These are phyloP conservation scores for Rhizomys pruinosus DNA, from an alignment of 2,113 vertebrate genomes.

Conservation along the genomic window DNA sequence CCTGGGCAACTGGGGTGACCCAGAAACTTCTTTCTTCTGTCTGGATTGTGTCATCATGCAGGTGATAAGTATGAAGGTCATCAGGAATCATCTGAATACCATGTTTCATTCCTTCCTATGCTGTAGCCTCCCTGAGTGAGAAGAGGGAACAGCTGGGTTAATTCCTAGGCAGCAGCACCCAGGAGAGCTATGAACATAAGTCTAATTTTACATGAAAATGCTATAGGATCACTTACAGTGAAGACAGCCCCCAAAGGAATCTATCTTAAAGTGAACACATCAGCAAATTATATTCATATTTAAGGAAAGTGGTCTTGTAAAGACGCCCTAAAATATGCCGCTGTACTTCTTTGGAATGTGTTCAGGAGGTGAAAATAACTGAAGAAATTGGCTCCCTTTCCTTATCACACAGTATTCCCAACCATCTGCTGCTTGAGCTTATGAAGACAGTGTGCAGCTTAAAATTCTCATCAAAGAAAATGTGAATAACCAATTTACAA, in stretches of 20 bases:
- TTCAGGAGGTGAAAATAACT: slow-evolving; percentile 70
- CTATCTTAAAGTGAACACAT: slow-evolving; percentile 64
- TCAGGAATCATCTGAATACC: slow-evolving; percentile 30
- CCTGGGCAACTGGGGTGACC: background rate
- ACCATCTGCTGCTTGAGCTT: slow-evolving; percentile 72
- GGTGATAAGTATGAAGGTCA: background rate
- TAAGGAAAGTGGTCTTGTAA: slow-evolving; percentile 62
- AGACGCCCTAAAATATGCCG: slow-evolving; percentile 70
- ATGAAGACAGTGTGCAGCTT: slow-evolving; percentile 48
- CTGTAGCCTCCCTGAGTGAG: background rate
- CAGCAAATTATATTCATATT: slow-evolving; percentile 66
- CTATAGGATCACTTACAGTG: slow-evolving; percentile 38
- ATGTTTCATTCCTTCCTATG: slow-evolving; percentile 16
- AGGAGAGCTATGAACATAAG: slow-evolving; percentile 45
- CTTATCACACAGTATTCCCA: slow-evolving; percentile 53
- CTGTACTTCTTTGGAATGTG: slow-evolving; percentile 45
- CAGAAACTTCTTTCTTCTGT: background rate
- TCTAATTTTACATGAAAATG: slow-evolving; percentile 61
- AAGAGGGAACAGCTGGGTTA: slow-evolving; percentile 66
- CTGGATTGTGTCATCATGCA: background rate
- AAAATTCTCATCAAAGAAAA: slow-evolving; percentile 74
- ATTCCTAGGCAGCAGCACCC: slow-evolving; percentile 65
- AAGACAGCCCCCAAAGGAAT: slow-evolving; percentile 48
- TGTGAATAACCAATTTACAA: slow-evolving; percentile 74
- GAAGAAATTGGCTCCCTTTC: slow-evolving; percentile 66